phyloP scores from a whole-genome alignment of 2,888 invertebrate genomes.

The Polydrusus tereticollis region DNA sequence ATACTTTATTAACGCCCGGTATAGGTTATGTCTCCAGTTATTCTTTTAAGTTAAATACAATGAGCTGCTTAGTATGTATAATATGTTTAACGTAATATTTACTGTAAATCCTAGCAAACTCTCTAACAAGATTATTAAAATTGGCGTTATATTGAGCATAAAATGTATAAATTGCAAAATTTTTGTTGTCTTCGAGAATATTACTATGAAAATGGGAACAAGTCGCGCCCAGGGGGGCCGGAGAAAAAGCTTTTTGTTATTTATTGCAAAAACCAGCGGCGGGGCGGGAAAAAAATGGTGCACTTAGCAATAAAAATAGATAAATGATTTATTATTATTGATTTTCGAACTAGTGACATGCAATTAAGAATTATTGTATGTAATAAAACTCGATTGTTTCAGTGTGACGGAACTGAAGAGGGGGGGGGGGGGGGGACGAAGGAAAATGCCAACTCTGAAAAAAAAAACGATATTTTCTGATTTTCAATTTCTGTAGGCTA shows the following conservation, averaged over 20 bases:
- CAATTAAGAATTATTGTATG: neutral
- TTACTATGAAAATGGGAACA: slow-evolving; percentile 43
- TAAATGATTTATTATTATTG: slow-evolving; percentile 1
- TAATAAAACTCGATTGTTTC: neutral
- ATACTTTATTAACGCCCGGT: no score
- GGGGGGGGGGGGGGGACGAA: no score
- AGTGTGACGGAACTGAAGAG: no score
- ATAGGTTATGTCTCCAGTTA: no score
- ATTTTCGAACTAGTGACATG: neutral
- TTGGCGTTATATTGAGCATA: slow-evolving; percentile 35
- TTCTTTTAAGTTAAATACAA: no score
- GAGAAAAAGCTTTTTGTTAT: slow-evolving; percentile 32
- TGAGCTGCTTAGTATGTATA: no score
- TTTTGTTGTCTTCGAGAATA: slow-evolving; percentile 39
- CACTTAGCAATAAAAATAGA: neutral
- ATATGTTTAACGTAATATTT: neutral
- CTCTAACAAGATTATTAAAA: slow-evolving; percentile 22
- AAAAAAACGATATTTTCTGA: no score
- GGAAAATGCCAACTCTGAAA: no score
- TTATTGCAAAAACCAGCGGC: slow-evolving; percentile 31
- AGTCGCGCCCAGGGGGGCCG: slow-evolving; percentile 38
- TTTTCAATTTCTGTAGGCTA: no score
- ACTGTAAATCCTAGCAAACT: neutral
- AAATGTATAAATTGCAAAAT: slow-evolving; percentile 38
- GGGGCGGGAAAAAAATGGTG: slow-evolving; percentile 16